Percentiles rank a stretch among this genome's conserved stretches.
phyloP scores from a whole-genome alignment of 92 coral and sea anemone species.

The Palythoa caribaeorum region DNA sequence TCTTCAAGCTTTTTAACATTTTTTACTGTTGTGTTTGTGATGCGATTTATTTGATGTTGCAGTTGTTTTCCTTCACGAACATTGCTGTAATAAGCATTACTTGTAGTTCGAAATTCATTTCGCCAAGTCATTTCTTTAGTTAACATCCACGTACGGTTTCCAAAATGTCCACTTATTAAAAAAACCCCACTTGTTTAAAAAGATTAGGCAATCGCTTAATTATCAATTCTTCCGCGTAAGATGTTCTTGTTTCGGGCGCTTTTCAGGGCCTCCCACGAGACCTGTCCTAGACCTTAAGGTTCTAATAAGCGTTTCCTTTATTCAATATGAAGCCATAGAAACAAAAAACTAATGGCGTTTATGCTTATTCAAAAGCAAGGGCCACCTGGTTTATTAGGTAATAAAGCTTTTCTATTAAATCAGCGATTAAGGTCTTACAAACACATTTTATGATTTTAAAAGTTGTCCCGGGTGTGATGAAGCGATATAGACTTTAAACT shows the following conservation, averaged over 20 bases:
- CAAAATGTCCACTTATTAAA: not conserved
- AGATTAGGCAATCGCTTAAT: not conserved
- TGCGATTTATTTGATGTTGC: not conserved
- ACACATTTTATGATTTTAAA: too few relatives aligned
- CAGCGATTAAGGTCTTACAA: too few relatives aligned
- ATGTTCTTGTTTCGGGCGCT: not conserved
- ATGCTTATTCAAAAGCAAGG: too few relatives aligned
- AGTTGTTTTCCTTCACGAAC: conserved; percentile 7
- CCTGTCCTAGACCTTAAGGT: not conserved
- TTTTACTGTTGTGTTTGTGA: not conserved
- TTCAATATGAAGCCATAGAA: not conserved
- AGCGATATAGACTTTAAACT: too few relatives aligned
- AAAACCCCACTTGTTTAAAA: not conserved
- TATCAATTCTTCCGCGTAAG: not conserved
- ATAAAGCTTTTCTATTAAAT: too few relatives aligned
- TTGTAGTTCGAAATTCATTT: not conserved
- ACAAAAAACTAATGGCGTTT: too few relatives aligned
- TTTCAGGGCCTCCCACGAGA: not conserved
- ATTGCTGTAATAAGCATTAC: not conserved
- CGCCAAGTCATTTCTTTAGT: not conserved
- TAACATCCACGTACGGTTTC: not conserved
- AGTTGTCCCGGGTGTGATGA: too few relatives aligned
- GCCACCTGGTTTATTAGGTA: too few relatives aligned
- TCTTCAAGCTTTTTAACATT: conserved; percentile 2
- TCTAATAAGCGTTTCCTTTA: not conserved